A percentile compares a stretch with the other conserved stretches of the same genome.
phyloP scores from a whole-genome alignment of 2,113 vertebrate species.

The Vicugna pacos region DNA sequence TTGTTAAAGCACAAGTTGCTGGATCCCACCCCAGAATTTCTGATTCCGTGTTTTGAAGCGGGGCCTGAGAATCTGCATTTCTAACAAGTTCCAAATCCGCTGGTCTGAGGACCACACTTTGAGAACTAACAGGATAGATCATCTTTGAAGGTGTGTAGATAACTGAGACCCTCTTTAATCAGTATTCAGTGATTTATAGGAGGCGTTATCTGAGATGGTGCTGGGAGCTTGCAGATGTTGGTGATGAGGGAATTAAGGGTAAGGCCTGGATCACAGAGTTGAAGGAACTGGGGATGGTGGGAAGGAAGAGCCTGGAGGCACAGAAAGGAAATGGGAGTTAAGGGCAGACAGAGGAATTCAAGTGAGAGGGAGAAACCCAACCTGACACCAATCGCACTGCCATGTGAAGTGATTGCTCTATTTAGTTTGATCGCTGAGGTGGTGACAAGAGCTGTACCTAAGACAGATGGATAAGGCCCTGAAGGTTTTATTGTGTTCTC shows the following conservation, averaged over 20 bases:
- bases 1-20: neutral
- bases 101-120: neutral
- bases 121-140: neutral
- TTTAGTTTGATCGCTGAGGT: slow-evolving; percentile 55
- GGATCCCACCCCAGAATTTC: neutral
- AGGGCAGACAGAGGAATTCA: slow-evolving; percentile 54
- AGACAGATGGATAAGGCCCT: slow-evolving; percentile 69
- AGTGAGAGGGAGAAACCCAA: slow-evolving; percentile 21
- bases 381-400: neutral
- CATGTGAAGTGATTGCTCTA: slow-evolving; percentile 45
- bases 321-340: neutral
- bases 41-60: neutral
- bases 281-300: neutral
- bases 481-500: slow-evolving; percentile 55
- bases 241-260: neutral
- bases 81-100: neutral
- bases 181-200: neutral
- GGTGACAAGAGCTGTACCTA: slow-evolving; percentile 61
- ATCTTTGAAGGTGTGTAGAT: neutral
- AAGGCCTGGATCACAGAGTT: neutral
- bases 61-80: neutral
- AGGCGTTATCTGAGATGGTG: neutral
- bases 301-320: neutral
- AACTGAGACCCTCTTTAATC: neutral
- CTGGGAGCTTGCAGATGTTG: neutral